Evolutionary conservation across 1,140 invertebrate species (phyloP).

Genomic region (Hormaphis cornu): DNA sequence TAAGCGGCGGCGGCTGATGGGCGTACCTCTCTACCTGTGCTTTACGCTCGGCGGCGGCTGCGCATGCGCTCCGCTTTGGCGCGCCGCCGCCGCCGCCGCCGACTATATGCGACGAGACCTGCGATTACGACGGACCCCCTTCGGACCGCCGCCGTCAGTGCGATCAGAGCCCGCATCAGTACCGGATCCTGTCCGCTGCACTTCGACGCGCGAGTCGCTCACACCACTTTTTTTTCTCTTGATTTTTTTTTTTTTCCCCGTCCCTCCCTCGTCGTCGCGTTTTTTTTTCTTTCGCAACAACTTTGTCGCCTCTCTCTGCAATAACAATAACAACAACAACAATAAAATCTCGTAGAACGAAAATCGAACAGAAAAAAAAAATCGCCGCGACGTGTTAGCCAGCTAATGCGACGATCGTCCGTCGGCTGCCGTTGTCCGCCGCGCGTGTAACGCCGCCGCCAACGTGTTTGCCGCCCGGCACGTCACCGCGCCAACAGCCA

Average conservation of each 20-base stretch:
- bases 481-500: constrained; percentile 23
- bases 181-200: constrained; percentile 26
- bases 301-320: too few relatives aligned
- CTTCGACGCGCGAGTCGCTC: neutral
- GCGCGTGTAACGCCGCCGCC: neutral
- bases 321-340: too few relatives aligned
- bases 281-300: too few relatives aligned
- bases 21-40: constrained; percentile 30
- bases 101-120: neutral
- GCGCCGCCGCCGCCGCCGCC: neutral
- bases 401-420: too few relatives aligned
- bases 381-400: too few relatives aligned
- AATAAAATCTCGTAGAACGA: too few relatives aligned
- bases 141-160: constrained; percentile 10
- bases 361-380: too few relatives aligned
- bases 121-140: neutral
- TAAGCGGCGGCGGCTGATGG: neutral
- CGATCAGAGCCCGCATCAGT: constrained; percentile 28
- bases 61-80: constrained; percentile 7
- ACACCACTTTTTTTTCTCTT: constrained; percentile 2
- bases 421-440: neutral
- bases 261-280: neutral
- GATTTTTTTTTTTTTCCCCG: constrained; percentile 10
- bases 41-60: too few relatives aligned
- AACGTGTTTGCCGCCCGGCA: constrained; percentile 17